These are phyloP conservation scores for Gnathonemus longibarbis DNA, from an alignment of 2,113 vertebrate genomes.

Conservation along the genomic window DNA sequence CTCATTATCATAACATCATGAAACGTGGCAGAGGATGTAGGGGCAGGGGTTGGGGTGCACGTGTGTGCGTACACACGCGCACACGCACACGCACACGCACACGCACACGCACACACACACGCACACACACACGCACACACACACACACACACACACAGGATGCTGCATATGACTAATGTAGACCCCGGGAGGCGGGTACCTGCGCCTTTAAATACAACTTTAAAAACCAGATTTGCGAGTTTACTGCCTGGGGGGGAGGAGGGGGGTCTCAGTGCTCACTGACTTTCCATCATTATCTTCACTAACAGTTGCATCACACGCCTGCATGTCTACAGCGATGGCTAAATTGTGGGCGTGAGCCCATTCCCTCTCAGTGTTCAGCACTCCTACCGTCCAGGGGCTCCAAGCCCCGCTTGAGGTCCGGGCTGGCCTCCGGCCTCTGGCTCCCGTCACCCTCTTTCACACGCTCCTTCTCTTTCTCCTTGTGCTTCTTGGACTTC, in stretches of 20 bases:
- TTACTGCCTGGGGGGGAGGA: neutral
- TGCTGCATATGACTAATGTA: neutral
- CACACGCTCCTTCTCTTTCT: slow-evolving; percentile 55
- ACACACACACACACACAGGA: neutral
- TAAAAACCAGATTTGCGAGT: neutral
- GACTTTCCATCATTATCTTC: neutral
- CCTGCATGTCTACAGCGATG: neutral
- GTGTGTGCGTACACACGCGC: neutral
- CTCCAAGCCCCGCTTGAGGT: slow-evolving; percentile 57
- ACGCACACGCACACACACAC: neutral
- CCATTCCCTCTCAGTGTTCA: neutral
- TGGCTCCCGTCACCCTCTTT: slow-evolving; percentile 49
- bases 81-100: neutral
- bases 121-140: neutral
- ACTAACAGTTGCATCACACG: neutral
- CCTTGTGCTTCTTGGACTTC: slow-evolving; percentile 68
- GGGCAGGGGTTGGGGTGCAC: neutral
- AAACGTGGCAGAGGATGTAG: neutral
- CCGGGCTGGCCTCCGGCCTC: slow-evolving; percentile 56
- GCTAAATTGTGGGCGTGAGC: neutral
- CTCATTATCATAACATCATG: slow-evolving; percentile 43
- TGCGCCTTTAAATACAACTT: neutral
- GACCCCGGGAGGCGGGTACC: neutral
- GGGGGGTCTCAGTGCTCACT: neutral
- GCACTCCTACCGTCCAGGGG: slow-evolving; percentile 46